phyloP scores from a whole-genome alignment of 30 jellyfish, hydroid and myxozoan genomes.

The Nemopilema nomurai region DNA sequence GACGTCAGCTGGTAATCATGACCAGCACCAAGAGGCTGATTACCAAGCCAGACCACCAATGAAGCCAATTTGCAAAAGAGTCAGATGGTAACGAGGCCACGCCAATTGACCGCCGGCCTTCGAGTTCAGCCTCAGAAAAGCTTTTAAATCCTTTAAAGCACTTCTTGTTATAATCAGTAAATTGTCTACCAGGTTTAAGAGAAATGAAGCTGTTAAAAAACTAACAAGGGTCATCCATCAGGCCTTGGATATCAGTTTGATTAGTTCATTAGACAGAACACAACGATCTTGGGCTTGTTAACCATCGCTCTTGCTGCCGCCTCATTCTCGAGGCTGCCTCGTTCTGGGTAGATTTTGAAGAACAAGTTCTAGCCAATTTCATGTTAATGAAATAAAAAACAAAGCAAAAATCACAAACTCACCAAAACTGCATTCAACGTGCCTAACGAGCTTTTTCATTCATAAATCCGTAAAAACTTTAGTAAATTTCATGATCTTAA shows the following conservation, averaged over 20 bases:
- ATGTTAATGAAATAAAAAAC: too few relatives aligned
- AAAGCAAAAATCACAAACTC: too few relatives aligned
- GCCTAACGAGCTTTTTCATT: too few relatives aligned
- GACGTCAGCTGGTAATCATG: not conserved
- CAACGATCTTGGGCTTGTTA: too few relatives aligned
- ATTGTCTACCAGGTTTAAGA: not conserved
- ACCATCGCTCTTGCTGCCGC: too few relatives aligned
- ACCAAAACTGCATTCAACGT: too few relatives aligned
- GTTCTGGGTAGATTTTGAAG: too few relatives aligned
- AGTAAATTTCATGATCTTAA: too few relatives aligned
- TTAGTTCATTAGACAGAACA: too few relatives aligned
- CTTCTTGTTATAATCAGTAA: not conserved
- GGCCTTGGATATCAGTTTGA: not conserved
- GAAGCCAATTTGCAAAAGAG: not conserved
- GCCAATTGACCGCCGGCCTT: not conserved
- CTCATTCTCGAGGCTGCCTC: too few relatives aligned
- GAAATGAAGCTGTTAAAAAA: not conserved
- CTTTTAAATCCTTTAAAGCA: not conserved
- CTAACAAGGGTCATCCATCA: not conserved
- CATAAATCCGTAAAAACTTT: too few relatives aligned
- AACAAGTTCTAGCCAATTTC: too few relatives aligned
- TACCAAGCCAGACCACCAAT: not conserved
- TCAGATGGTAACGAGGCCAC: not conserved
- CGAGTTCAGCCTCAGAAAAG: not conserved
- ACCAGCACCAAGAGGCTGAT: not conserved